Evolutionary conservation across 2,797 vertebrate genomes (phyloP).

Genomic region (Neosalanx taihuensis): DNA sequence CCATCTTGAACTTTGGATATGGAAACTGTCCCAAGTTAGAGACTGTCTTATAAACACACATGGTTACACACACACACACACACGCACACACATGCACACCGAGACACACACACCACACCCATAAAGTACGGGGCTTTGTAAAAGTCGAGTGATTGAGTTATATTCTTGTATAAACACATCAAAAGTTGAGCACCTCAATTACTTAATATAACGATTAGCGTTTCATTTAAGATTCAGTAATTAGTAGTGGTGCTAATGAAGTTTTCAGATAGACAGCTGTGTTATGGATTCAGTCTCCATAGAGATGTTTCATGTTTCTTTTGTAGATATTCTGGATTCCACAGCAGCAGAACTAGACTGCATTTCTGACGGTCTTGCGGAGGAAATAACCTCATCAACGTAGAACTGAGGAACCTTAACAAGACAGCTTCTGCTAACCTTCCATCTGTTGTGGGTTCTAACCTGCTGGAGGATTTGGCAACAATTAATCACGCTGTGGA

Average conservation of each 20-base stretch:
- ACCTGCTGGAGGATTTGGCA: neutral
- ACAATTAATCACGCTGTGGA: too few species aligned
- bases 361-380: neutral
- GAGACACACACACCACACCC: neutral
- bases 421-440: neutral
- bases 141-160: constrained; percentile 45
- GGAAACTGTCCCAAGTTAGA: constrained; percentile 60
- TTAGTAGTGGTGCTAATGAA: constrained; percentile 70
- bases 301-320: constrained; percentile 59
- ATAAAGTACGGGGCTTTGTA: neutral
- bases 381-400: neutral
- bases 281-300: constrained; percentile 60
- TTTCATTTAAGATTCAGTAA: constrained; percentile 65
- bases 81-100: constrained; percentile 5
- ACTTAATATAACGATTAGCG: constrained; percentile 60
- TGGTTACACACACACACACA: constrained; percentile 7
- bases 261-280: constrained; percentile 73
- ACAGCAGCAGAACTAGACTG: neutral
- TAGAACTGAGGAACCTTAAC: neutral
- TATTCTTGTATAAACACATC: constrained; percentile 59
- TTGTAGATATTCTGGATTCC: constrained; percentile 40
- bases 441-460: neutral
- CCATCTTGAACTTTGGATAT: constrained; percentile 62
- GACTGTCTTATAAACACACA: constrained; percentile 59
- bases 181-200: constrained; percentile 64